phyloP scores from a whole-genome alignment of 2,113 vertebrate genomes.

The Ancistrus triradiatus region DNA sequence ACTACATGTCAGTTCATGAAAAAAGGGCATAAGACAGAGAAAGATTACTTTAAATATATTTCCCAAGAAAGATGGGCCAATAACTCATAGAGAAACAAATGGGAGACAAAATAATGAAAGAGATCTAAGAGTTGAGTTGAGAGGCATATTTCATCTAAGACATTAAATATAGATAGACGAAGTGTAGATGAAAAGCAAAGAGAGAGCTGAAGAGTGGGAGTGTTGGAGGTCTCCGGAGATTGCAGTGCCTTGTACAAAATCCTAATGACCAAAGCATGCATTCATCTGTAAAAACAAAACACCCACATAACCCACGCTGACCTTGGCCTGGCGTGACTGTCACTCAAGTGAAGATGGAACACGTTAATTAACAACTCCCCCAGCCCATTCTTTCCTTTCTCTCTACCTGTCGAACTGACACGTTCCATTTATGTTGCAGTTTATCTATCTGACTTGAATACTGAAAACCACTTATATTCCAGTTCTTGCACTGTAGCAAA shows the following conservation, averaged over 20 bases:
- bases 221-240: constrained; percentile 2
- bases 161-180: constrained; percentile 33
- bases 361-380: constrained; percentile 13
- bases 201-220: constrained; percentile 5
- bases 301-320: constrained; percentile 2
- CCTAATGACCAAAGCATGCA: constrained; percentile 11
- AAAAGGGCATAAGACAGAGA: background rate
- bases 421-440: too few relatives aligned
- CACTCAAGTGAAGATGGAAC: constrained; percentile 17
- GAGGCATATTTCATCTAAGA: constrained; percentile 30
- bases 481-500: background rate
- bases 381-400: too few relatives aligned
- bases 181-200: constrained; percentile 21
- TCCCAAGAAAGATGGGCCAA: constrained; percentile 8
- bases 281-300: constrained; percentile 21
- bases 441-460: too few relatives aligned
- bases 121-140: constrained; percentile 15
- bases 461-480: background rate
- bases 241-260: constrained; percentile 27
- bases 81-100: constrained; percentile 2
- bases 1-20: too few relatives aligned
- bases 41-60: constrained; percentile 2
- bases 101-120: background rate
- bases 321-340: constrained; percentile 16
- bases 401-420: too few relatives aligned